Evolutionary conservation across 2,888 invertebrate species (phyloP).

Genomic region (Pterobdella sp.): DNA sequence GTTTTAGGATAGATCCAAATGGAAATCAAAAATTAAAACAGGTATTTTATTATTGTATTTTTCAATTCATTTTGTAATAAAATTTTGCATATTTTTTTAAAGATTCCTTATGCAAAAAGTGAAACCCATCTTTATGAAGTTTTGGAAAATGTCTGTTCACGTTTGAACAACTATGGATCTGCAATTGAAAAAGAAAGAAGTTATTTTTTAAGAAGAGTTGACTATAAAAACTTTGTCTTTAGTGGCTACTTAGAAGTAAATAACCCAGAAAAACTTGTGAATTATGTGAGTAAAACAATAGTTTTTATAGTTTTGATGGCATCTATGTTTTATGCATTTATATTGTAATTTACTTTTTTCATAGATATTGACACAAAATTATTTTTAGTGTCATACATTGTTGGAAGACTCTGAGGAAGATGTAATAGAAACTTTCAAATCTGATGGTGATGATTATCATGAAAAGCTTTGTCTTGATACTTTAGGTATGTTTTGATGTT

Average conservation of each 20-base stretch:
- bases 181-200: background rate
- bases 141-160: conserved; percentile 11
- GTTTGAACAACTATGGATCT: background rate
- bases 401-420: conserved; percentile 5
- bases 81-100: background rate
- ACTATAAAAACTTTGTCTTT: no score
- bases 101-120: conserved; percentile 13
- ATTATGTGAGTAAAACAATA: no score
- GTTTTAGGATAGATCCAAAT: conserved; percentile 7
- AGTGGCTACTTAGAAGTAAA: no score
- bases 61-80: background rate
- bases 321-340: no score
- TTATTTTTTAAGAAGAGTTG: background rate
- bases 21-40: conserved; percentile 9
- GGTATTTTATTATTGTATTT: background rate
- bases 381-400: background rate
- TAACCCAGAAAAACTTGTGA: no score
- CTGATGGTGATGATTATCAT: conserved; percentile 6
- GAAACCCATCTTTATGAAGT: conserved; percentile 10
- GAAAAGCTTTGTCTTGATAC: conserved; percentile 10
- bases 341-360: no score
- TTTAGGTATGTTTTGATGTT: background rate
- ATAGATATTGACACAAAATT: no score
- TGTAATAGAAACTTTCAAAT: background rate
- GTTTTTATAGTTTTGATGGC: no score